Evolutionary conservation across 2,113 vertebrate species (phyloP), one percentile per base, ranked within the genome.

Genomic region (Vimba vimba): DNA sequence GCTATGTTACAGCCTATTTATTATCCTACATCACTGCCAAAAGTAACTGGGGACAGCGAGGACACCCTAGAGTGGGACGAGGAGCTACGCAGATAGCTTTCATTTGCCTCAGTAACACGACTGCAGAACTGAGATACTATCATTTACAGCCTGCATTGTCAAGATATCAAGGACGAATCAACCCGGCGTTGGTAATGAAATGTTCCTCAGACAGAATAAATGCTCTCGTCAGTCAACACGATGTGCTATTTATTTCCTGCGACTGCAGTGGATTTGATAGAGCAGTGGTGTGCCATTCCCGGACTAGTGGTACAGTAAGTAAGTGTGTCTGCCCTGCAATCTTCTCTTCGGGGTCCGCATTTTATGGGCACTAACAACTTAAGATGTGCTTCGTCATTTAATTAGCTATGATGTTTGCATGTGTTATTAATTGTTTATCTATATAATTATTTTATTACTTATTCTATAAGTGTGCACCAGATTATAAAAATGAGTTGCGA

Each of bases 221-320:
- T 50, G 13, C 57, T 71, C 39, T 80, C 78, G 86, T 87, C 45
- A 11, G 13, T 64, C 47, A 84, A 52, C 66, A n/a, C 68, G 30
- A 43, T 55, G 47, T 39, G 21, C n/a, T 55, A 43, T 23, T 83
- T 57, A 43, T 87, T n/a, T 82, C 30, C 66, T 43, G 27, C 68
- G 57, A 85, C 39, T 45, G 36, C 59, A 64, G 15, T 39, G 60
- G 39, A 45, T 83, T 57, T 17, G 21, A 9, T 4, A 71, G 33
- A 36, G 75, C 64, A 59, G 79, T 80, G 50, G 47, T 60, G 13
- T 64, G 57, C 9, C 68, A 47, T 47, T 69, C 23, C 55, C 43
- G 84, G 39, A 81, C 6, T 2, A 30, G 45, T 75, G 80, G 71
- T 57, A 57, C 55, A 57, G 55, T 80, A 80, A 57, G 55, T 80